A percentile compares a stretch with the other conserved stretches of the same genome.
Evolutionary conservation across 2,797 vertebrate genomes (phyloP).

Genomic region (Pipistrellus pygmaeus): DNA sequence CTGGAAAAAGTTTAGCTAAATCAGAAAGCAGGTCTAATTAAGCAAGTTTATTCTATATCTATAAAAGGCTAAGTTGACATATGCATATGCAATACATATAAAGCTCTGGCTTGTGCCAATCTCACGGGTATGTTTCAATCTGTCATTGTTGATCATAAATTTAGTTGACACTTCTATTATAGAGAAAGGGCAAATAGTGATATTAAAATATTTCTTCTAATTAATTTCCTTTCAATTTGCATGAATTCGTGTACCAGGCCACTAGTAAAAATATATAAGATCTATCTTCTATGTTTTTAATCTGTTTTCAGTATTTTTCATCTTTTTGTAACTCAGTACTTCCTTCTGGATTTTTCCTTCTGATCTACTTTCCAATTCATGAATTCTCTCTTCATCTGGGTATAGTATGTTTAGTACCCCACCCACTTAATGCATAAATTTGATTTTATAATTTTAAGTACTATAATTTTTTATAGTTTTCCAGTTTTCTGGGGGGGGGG

Average conservation of each 20-base stretch:
- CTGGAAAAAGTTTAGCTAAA: too few relatives aligned
- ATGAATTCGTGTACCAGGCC: too few relatives aligned
- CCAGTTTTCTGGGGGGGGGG: neutral
- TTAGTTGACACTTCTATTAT: too few relatives aligned
- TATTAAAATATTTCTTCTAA: too few relatives aligned
- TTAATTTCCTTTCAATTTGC: too few relatives aligned
- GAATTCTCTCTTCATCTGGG: constrained; percentile 48
- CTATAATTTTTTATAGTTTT: constrained; percentile 39
- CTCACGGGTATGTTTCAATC: too few relatives aligned
- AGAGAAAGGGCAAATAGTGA: too few relatives aligned
- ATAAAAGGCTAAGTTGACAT: too few relatives aligned
- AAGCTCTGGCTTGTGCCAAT: too few relatives aligned
- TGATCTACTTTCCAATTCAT: constrained; percentile 33
- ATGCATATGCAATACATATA: fast-evolving
- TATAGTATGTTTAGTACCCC: neutral
- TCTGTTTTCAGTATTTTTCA: neutral
- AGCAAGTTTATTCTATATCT: too few relatives aligned
- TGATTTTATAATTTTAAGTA: neutral
- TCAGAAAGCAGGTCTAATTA: too few relatives aligned
- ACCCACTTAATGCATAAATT: neutral
- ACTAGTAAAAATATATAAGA: neutral
- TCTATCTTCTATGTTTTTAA: neutral
- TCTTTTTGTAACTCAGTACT: neutral
- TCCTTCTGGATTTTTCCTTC: constrained; percentile 55
- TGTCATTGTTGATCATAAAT: too few relatives aligned